These are phyloP conservation scores for Mionectes olivaceus DNA, from an alignment of 2,797 vertebrate genomes.

Conservation along the genomic window DNA sequence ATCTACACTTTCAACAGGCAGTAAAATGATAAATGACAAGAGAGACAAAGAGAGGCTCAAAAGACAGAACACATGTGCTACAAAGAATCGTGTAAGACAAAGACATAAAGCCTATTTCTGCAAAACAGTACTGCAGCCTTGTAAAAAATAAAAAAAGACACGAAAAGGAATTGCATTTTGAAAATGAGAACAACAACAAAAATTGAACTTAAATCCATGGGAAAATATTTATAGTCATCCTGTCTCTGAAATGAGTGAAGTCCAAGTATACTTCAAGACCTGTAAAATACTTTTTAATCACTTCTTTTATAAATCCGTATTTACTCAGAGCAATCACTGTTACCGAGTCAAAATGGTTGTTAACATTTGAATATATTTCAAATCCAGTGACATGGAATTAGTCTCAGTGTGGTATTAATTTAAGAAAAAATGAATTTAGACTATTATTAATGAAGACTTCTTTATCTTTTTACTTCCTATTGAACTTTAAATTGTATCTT, in stretches of 20 bases:
- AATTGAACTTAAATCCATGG: not conserved
- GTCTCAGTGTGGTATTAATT: not conserved
- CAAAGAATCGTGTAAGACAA: not conserved
- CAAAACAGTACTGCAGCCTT: not conserved
- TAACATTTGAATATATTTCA: not conserved
- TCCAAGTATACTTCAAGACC: not conserved
- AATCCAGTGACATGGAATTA: not conserved
- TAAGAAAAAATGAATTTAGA: not conserved
- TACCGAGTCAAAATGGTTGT: not conserved
- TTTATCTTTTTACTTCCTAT: not conserved
- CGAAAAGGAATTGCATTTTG: not conserved
- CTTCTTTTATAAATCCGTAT: not conserved
- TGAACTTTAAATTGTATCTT: constrained; percentile 1
- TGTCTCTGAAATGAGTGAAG: not conserved
- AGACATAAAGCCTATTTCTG: not conserved
- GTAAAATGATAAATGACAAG: not conserved
- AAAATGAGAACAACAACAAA: not conserved
- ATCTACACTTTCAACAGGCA: not conserved
- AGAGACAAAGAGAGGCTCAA: not conserved
- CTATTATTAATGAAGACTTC: not conserved
- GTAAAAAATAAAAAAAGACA: not conserved
- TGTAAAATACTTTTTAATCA: not conserved
- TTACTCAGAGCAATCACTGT: not conserved
- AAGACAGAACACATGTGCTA: not conserved
- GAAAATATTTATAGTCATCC: not conserved